Evolutionary conservation across 2,888 invertebrate species (phyloP).

Genomic region (Pseudococcus jackbeardsleyi): DNA sequence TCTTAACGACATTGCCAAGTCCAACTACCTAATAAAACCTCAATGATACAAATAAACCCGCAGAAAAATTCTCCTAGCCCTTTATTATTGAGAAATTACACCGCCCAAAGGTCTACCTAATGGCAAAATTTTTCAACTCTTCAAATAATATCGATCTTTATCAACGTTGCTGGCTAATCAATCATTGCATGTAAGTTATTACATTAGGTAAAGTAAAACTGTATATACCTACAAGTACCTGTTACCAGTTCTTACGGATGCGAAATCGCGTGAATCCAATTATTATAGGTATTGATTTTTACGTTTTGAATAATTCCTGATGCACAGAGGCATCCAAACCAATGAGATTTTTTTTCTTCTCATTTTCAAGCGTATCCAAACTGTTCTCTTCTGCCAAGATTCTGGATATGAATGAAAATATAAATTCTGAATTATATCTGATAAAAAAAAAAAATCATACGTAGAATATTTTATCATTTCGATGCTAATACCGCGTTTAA

Average conservation of each 20-base stretch:
- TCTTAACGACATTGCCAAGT: not conserved
- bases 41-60: slow-evolving; percentile 1
- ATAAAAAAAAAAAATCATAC: not conserved
- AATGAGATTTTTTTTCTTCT: slow-evolving; percentile 4
- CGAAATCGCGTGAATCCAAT: slow-evolving; percentile 39
- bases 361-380: slow-evolving; percentile 18
- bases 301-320: slow-evolving; percentile 15
- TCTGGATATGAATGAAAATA: no score
- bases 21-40: not conserved
- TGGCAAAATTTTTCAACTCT: not conserved
- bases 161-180: slow-evolving; percentile 22
- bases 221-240: not conserved
- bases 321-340: not conserved
- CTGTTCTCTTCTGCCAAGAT: not conserved
- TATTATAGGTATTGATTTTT: slow-evolving; percentile 40
- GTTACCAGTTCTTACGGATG: not conserved
- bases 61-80: not conserved
- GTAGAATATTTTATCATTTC: not conserved
- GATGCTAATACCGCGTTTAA: not conserved
- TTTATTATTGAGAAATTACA: not conserved
- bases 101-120: not conserved
- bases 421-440: not conserved
- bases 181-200: slow-evolving; percentile 28
- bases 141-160: slow-evolving; percentile 33
- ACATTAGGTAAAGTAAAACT: not conserved